phyloP scores from a whole-genome alignment of 1,140 invertebrate species.

The Cotesia chilonis region DNA sequence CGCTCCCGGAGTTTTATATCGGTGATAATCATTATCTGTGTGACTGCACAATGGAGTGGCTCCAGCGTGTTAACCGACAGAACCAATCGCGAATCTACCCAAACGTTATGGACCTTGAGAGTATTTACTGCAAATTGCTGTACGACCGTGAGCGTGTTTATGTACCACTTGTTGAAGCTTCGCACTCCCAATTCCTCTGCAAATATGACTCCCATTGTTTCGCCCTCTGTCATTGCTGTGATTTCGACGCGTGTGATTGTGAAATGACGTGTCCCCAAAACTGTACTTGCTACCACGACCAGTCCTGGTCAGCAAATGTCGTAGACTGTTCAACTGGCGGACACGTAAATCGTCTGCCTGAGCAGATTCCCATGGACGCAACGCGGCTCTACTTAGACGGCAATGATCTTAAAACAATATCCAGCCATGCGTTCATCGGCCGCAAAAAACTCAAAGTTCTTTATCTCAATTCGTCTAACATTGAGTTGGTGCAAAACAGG shows the following conservation, averaged over 20 bases:
- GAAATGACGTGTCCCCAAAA: slow-evolving; percentile 93
- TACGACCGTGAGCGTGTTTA: slow-evolving; percentile 83
- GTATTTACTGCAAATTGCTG: slow-evolving; percentile 86
- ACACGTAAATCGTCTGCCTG: slow-evolving; percentile 77
- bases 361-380: slow-evolving; percentile 91
- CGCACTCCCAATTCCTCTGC: slow-evolving; percentile 88
- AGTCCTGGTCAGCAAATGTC: slow-evolving; percentile 90
- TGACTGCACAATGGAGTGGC: slow-evolving; percentile 86
- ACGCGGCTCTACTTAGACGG: slow-evolving; percentile 90
- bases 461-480: slow-evolving; percentile 85
- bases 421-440: slow-evolving; percentile 90
- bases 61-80: slow-evolving; percentile 83
- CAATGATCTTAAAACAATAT: slow-evolving; percentile 79
- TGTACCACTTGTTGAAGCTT: slow-evolving; percentile 83
- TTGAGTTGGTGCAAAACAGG: slow-evolving; percentile 86
- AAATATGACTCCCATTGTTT: slow-evolving; percentile 92
- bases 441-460: slow-evolving; percentile 84
- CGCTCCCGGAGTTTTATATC: slow-evolving; percentile 90
- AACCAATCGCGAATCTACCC: slow-evolving; percentile 83
- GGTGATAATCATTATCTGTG: slow-evolving; percentile 91
- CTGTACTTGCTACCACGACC: slow-evolving; percentile 92
- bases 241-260: slow-evolving; percentile 93
- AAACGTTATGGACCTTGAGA: slow-evolving; percentile 85
- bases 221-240: slow-evolving; percentile 90
- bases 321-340: slow-evolving; percentile 85